Evolutionary conservation across 2,888 invertebrate genomes (phyloP).

Genomic region (Eueremaeus valkanovi): DNA sequence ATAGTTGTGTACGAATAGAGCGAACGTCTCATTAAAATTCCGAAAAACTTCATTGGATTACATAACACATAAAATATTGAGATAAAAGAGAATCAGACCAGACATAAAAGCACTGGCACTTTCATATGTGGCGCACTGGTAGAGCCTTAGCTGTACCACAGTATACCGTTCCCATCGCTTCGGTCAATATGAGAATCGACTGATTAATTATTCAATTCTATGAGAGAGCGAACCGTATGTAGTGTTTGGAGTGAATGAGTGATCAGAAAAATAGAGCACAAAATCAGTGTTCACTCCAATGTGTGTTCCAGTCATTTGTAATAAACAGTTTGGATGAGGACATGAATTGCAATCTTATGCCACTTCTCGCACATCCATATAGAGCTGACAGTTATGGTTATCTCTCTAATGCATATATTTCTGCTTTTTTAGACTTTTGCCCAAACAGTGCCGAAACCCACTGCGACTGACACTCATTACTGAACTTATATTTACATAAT

Average conservation of each 20-base stretch:
- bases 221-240: background rate
- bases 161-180: slow-evolving; percentile 7
- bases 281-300: background rate
- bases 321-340: background rate
- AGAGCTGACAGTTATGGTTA: background rate
- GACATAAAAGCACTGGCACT: background rate
- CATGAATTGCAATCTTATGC: background rate
- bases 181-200: background rate
- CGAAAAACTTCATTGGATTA: background rate
- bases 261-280: background rate
- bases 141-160: background rate
- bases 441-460: background rate
- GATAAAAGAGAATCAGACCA: background rate
- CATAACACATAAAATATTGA: slow-evolving; percentile 1
- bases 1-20: no score
- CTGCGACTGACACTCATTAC: background rate
- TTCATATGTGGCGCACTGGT: background rate
- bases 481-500: background rate
- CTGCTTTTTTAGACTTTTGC: background rate
- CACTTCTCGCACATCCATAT: background rate
- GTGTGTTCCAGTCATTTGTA: background rate
- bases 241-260: background rate
- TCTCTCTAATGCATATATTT: background rate
- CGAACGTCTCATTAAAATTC: slow-evolving; percentile 4
- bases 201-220: slow-evolving; percentile 11